Evolutionary conservation across 2,113 vertebrate genomes (phyloP), one percentile per base, ranked within the genome.

Genomic region (Puntigrus tetrazona): DNA sequence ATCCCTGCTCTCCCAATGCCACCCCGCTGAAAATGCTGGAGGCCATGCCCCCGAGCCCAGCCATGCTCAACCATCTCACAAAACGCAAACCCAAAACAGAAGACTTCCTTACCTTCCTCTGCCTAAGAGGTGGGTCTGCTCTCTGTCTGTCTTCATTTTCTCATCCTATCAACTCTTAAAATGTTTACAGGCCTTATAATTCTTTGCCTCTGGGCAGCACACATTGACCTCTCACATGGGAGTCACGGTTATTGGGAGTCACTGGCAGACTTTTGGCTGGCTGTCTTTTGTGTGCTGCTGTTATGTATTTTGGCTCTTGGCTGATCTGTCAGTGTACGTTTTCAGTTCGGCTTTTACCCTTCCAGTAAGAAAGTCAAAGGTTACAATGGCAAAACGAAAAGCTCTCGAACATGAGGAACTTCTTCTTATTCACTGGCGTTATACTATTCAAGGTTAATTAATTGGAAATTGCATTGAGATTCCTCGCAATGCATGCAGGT

Each of bases 41-140:
- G 90, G 94, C 95, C 41, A 89, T 94, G 89, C 93, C 95, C 89
- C 94, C 95, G 89, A 94, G 94, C 90, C 94, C 95, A 84, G 92
- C 92, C 77, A 94, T 95, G 88, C 95, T 96, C 90, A 96, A 94
- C 88, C 95, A 96, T 93, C 96, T 97, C 95, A 96, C 95, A 87
- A 96, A 95, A 93, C 93, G 95, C 93, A 96, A 95, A 92, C 96
- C 96, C 90, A 97, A 97, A 94, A 97, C 96, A 57, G 96, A 97
- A 93, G 96, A 97, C 93, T 97, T 97, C 92, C 95, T 97, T 81
- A 97, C 96, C 47, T 97, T 97, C 91, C 95, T 97, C 92, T 97
- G 96, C 93, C 95, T 97, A 91, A 94, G 96, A 97, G 96, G 96
- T 97, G 93, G 88, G 88, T 34, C 29, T 7, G 8, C 18, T 47